Evolutionary conservation across 2,888 invertebrate genomes (phyloP).

Genomic region (Cataglyphis rosenhaueri): DNA sequence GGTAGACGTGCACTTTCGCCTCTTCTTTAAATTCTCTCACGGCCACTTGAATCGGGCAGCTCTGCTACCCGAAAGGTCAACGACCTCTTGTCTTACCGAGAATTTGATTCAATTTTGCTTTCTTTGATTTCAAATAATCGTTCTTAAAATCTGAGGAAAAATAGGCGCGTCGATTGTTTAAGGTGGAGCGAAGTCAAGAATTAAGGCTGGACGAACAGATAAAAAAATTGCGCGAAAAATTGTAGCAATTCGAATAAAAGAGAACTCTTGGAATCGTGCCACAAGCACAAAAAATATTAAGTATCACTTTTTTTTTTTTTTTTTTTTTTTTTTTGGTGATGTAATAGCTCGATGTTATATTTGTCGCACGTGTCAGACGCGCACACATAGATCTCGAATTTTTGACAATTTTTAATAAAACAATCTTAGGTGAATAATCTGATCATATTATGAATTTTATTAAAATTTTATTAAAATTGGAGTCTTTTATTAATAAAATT

Average conservation of each 20-base stretch:
- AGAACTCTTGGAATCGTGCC: background rate
- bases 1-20: conserved; percentile 24
- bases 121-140: background rate
- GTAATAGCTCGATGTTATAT: background rate
- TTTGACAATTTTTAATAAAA: background rate
- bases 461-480: background rate
- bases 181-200: conserved; percentile 16
- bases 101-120: background rate
- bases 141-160: background rate
- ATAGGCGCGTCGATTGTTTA: background rate
- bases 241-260: background rate
- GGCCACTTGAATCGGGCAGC: conserved; percentile 34
- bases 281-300: conserved; percentile 1
- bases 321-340: no score
- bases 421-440: background rate
- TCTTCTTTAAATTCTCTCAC: conserved; percentile 40
- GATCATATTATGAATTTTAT: background rate
- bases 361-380: background rate
- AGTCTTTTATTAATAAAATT: background rate
- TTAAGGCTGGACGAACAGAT: conserved; percentile 3
- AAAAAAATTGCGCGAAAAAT: conserved; percentile 4
- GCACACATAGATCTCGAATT: background rate
- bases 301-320: background rate
- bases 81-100: background rate
- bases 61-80: conserved; percentile 18